Base-by-base conservation (phyloP, 2,797 vertebrate species). In the Myoxocephalus aenaeus region DNA sequence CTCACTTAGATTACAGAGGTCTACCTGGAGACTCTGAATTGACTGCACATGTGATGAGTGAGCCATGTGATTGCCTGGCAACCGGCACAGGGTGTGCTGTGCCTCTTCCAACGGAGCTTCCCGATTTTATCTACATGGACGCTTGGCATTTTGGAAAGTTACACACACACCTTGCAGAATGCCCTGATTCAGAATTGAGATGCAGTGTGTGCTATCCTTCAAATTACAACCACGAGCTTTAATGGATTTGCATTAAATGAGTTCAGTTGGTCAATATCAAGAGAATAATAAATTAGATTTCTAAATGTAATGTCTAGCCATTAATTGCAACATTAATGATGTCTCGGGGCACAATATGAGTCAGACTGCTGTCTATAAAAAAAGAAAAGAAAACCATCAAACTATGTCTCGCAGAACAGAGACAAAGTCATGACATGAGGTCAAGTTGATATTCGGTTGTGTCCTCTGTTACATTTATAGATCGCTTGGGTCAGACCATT, bases 261-360 rank as follows among this genome's bases (percentile, higher is more conserved):
- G 75, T 72, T 75, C 40, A 85, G 69, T 76, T 79, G 87, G 86
- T 91, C 78, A 90, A 86, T 88, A 90, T 86, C 70, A 88, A 87
- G 73, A 75, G 83, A 90, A 89, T 90, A 89, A 88, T 85, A 86
- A 77, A 92, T 89, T 76, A 83, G 78, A 81, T 79, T 81, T 87
- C 50, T 75, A 86, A 80, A 82, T 83, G 72, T 77, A 54, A 87
- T 80, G 82, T 86, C 86, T 84, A 86, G 68, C 75, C 74, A 83
- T 86, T 85, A 90, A 87, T 86, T 83, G 70, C 53, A 77, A 58
- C 70, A 63, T 86, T 88, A 92, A 93, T 90, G 84, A 91, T 88
- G 87, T 83, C 91, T 90, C 9, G 48, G 65, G 89, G 89, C 86
- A 68, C 34, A 81, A 63, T 32, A 82, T 92, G 88, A 92, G 79